Evolutionary conservation across 2,888 invertebrate genomes (phyloP), one percentile per base, ranked within the genome.

Genomic region (Lasiommata megera): DNA sequence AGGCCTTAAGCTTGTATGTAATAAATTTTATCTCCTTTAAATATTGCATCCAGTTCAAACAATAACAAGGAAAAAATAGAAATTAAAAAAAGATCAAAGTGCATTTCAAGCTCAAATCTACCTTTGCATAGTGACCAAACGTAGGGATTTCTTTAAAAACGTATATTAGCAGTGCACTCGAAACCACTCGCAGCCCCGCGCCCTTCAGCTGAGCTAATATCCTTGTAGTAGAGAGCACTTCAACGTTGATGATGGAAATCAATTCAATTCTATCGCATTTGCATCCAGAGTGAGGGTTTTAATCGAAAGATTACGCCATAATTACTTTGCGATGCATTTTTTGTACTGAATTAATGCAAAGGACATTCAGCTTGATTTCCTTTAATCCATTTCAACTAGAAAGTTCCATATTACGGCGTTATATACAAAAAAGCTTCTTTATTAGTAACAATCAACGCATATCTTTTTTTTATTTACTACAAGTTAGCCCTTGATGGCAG

Each of bases 61-160:
- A 23, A 23, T 3, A 23, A 3, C 23, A n/a, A n/a, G n/a, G 23
- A 2, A 23, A 23, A 3, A 5, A 23, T 41, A 18, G 28, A 12
- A 41, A 12, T 12, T 17, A 34, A 31, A 41, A 18, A 41, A 1
- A 18, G 23, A 23, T 12, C 40, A 52, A 52, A 52, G 41, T 31
- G 41, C 31, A 17, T 2, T 17, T 11, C 11, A 23, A 40, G 40
- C 16, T 50, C n/a, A n/a, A n/a, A n/a, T n/a, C 38, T 50, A 38
- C 17, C 50, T 56, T 54, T 56, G 47, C 51, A 47, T 31, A 47
- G 57, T 55, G 52, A 36, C 54, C 47, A 46, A 54, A 54, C 56
- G 37, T 51, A 62, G 59, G 51, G 60, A 54, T 60, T 62, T 62
- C 62, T 60, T 62, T 62, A 43, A 62, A 62, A 59, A 54, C 51